Evolutionary conservation across 35 echinoderm and acorn worm genomes (phyloP), one percentile per base, ranked within the genome.

Genomic region (Stichopus chloronotus): DNA sequence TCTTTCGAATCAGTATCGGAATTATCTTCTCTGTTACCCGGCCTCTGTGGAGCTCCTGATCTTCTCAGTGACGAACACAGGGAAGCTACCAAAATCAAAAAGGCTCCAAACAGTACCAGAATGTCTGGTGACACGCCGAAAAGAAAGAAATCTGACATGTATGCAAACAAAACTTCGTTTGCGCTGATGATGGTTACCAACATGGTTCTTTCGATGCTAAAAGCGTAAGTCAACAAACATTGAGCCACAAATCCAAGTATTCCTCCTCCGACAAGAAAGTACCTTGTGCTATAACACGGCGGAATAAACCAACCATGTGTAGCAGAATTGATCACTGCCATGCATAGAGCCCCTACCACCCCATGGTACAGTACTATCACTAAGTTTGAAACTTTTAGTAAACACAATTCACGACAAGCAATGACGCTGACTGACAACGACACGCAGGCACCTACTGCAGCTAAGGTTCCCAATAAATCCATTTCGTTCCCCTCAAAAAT

Each of bases 401-500:
- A 65, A 14, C 61, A 11, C 61, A 65, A 14, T 19, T 65, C 19
- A 11, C 61, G 61, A 65, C 61, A 65, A 65, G 19, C 11, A 14
- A 65, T 65, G 19, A 65, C 11, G 19, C 61, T 65, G 61, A 5
- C 12, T 11, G 61, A 65, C 11, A 65, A 65, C 11, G 11, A 65
- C 19, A 65, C 11, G 9, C 61, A 65, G 61, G 61, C 11, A 65
- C 61, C 61, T 65, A 65, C 61, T 14, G 61, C 61, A 65, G 61
- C 61, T 4, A 11, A 65, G 19, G 61, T 65, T 11, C 11, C 61
- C 11, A 14, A 11, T 19, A 19, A 9, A 19, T 79, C 77, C 30
- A 19, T 21, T 79, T 79, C 77, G 30, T 79, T 79, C 22, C 77
- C 77, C 8, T 52, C 22, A 79, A 79, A 79, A 10, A 79, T 79